phyloP scores from a whole-genome alignment of 2,888 invertebrate genomes.

The Suillia variegata region DNA sequence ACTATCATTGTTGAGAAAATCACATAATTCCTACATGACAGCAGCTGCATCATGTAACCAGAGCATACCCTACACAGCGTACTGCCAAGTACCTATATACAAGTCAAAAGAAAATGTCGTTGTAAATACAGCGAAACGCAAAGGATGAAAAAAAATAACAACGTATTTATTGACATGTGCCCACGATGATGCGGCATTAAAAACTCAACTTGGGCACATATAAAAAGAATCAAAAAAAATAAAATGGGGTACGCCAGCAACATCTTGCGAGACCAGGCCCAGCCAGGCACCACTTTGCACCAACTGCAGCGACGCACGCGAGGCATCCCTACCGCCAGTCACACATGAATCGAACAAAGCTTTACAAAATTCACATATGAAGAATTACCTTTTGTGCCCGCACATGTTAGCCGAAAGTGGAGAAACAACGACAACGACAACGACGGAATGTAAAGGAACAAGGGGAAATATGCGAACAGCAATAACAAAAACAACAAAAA shows the following conservation, averaged over 20 bases:
- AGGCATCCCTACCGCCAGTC: too few species aligned
- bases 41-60: conserved; percentile 10
- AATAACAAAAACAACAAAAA: conserved; percentile 22
- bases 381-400: conserved; percentile 16
- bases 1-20: conserved; percentile 1
- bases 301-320: conserved; percentile 12
- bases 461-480: too few species aligned
- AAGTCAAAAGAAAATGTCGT: conserved; percentile 6
- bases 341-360: not conserved
- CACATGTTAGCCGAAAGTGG: conserved; percentile 15
- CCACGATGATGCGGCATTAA: conserved; percentile 1
- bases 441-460: conserved; percentile 13
- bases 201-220: not conserved
- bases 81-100: not conserved
- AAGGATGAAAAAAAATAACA: too few species aligned
- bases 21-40: conserved; percentile 7
- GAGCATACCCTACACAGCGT: not conserved
- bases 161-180: conserved; percentile 6
- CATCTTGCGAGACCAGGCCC: not conserved
- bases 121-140: too few species aligned
- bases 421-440: conserved; percentile 18
- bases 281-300: conserved; percentile 8
- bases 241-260: conserved; percentile 4
- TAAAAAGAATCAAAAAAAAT: too few species aligned
- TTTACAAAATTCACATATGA: not conserved